Evolutionary conservation across 1,140 invertebrate species (phyloP), one percentile per base, ranked within the genome.

Genomic region (Heliconius himera): DNA sequence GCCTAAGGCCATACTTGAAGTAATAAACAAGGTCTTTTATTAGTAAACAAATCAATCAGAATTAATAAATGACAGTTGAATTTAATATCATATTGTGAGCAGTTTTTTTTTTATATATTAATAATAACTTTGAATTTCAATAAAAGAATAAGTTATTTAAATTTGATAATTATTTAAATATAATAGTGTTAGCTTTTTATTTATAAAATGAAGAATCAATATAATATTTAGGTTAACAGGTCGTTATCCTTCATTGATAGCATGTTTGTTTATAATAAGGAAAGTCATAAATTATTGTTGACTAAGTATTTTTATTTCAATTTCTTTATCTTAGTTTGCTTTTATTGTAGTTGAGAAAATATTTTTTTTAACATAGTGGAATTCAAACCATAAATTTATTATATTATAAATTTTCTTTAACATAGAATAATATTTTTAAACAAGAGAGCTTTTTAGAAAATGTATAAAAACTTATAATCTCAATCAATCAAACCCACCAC

Each of bases 1-100:
- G 22, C 26, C 5, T 66, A 29, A 66, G 26, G 60, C 60, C 60
- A 66, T 66, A 66, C 2, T 29, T 66, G 60, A 66, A 66, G 26
- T 66, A 66, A 26, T 29, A 66, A 66, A 66, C 60, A 66, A 66
- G 60, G 60, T 66, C 26, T 66, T 66, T 22, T 66, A n/a, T 29
- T 66, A 66, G 13, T 66, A 66, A 66, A 66, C 60, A 66, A 66
- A 66, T 66, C 26, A 66, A 66, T 66, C 26, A 66, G 13, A 11
- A 22, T 60, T 73, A 20, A 26, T 36, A 38, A 26, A 22, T 70
- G 56, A 41, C 5, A 38, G 56, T 76, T 77, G 33, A 76, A 70
- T 79, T 70, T 46, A 49, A 75, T 71, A 33, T 60, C 20, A 60
- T 26, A 22, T 11, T 60, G 3, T 60, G 1, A 60, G 18, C 6